Evolutionary conservation across 2,888 invertebrate genomes (phyloP).

Genomic region (Eristalis intricaria): DNA sequence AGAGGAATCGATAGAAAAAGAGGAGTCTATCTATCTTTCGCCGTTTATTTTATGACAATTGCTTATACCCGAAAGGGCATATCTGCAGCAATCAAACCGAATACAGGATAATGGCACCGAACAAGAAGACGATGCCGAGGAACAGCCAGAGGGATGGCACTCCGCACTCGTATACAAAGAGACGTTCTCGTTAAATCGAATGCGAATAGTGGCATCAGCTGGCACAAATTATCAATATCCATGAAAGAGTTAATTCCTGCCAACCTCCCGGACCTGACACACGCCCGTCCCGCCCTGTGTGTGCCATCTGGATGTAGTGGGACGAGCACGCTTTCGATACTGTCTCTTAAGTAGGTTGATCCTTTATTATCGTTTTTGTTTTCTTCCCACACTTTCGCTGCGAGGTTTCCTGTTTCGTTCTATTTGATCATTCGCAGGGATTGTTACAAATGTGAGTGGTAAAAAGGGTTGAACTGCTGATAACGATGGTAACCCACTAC

Average conservation of each 20-base stretch:
- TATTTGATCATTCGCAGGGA: constrained; percentile 48
- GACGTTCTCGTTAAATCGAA: constrained; percentile 34
- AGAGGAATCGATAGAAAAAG: constrained; percentile 4
- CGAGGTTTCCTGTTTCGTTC: constrained; percentile 39
- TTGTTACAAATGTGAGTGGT: constrained; percentile 57
- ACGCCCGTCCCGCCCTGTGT: not conserved
- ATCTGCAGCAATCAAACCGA: constrained; percentile 65
- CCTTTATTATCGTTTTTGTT: constrained; percentile 57
- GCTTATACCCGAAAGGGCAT: constrained; percentile 58
- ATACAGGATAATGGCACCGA: constrained; percentile 41
- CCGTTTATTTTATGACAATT: constrained; percentile 65
- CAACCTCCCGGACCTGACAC: not conserved
- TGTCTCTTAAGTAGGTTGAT: constrained; percentile 53
- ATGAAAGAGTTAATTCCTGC: constrained; percentile 68
- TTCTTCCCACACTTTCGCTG: not conserved
- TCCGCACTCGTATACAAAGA: not conserved
- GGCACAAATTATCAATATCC: constrained; percentile 68
- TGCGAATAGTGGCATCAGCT: constrained; percentile 60
- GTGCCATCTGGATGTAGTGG: not conserved
- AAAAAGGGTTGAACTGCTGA: constrained; percentile 54
- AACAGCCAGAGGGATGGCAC: not conserved
- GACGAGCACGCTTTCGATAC: not conserved
- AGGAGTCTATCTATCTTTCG: constrained; percentile 24
- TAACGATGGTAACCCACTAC: constrained; percentile 33
- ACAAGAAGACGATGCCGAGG: not conserved